Conservation (phyloP, 2,113 vertebrate genomes). For the Buteo buteo region DNA sequence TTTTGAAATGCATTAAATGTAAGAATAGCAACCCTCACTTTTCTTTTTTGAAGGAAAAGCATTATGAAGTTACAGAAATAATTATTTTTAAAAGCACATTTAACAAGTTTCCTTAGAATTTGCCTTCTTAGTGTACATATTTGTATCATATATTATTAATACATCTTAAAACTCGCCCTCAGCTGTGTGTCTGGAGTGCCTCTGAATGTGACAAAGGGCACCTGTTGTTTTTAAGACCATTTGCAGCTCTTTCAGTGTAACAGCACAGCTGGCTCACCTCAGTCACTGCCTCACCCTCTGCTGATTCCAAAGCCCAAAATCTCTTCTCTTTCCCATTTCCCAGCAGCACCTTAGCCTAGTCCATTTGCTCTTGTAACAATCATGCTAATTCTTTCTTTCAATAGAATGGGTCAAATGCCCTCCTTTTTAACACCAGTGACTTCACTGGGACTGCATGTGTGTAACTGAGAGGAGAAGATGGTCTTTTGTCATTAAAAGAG, state of each 20-base stretch:
- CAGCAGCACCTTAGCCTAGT: background rate
- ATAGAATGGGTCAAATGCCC: background rate
- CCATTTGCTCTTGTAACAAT: background rate
- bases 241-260: background rate
- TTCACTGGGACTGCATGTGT: background rate
- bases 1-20: background rate
- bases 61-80: background rate
- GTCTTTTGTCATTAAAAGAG: background rate
- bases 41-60: background rate
- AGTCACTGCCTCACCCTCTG: background rate
- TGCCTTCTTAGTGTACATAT: background rate
- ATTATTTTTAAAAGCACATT: background rate
- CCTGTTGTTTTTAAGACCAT: background rate
- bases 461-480: background rate
- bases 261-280: background rate
- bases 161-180: background rate
- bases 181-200: background rate
- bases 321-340: background rate
- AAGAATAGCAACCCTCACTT: background rate
- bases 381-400: background rate
- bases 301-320: background rate
- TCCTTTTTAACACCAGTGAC: background rate
- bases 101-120: background rate
- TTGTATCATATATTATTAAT: background rate
- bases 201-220: background rate